Evolutionary conservation across 2,888 invertebrate genomes (phyloP), one percentile per base, ranked within the genome.

Genomic region (Itoplectis maculator): DNA sequence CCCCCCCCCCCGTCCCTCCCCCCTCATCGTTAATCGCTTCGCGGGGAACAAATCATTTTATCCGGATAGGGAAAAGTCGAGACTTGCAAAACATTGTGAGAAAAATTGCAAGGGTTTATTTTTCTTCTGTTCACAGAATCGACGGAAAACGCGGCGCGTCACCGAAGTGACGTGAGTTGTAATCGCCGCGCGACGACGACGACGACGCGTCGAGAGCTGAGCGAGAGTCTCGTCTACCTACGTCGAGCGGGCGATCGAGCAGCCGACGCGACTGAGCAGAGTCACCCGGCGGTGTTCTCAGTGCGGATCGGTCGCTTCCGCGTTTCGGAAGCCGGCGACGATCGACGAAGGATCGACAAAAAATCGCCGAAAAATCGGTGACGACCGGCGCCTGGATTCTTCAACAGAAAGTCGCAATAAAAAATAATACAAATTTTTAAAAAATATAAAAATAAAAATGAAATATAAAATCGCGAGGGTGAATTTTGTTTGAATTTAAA

Each of bases 101-200:
- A 61, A 73, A 15, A 37, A 20, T 63, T 20, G 23, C 42, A 51
- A n/a, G 8, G 15, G 9, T 5, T 2, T 11, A 18, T 20, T 66
- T 59, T n/a, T 69, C 40, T 51, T 47, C 15, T 78, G 63, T 78
- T 37, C 49, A n/a, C 78, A 78, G 78, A 78, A 78, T 15, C 8
- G 23, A 8, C 9, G 4, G 3, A 56, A n/a, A n/a, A n/a, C n/a
- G n/a, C n/a, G n/a, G n/a, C n/a, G n/a, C n/a, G n/a, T n/a, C n/a
- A n/a, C n/a, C n/a, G n/a, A n/a, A n/a, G n/a, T n/a, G n/a, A 23
- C 56, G 54, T 18, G 63, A 51, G 29, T 0, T 13, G 29, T 18
- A 23, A 66, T n/a, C 54, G 29, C 23, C 15, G 9, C 13, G 3
- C 3, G n/a, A 9, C n/a, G 29, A 42, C 37, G 9, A 15, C 42